Evolutionary conservation across 2,797 vertebrate species (phyloP), one percentile per base, ranked within the genome.

Genomic region (Tarsius wallacei): DNA sequence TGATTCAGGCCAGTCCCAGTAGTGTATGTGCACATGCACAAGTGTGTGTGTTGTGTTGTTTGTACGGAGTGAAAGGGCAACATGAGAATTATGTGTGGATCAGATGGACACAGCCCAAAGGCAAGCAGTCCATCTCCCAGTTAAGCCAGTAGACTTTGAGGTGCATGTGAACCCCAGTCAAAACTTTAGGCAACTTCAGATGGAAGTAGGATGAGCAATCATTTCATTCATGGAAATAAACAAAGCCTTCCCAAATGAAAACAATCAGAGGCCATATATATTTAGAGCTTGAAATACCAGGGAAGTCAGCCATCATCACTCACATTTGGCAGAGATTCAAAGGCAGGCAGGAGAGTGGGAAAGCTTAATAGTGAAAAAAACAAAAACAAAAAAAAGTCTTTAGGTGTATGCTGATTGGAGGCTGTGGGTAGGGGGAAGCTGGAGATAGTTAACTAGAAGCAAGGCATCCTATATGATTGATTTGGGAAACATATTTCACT

Each of bases 1-100:
- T 87, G 91, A 85, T 82, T 88, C 36, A 90, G 57, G 36, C 31
- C 74, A 36, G 12, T 90, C 91, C 66, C 49, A 66, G 61, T 6
- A 22, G 76, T 57, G 42, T 51, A 36, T 64, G 74, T 47, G 15
- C 14, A 0, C 0, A 0, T 63, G 19, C 64, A 57, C 22, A 61
- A 86, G 42, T 33, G 3, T 90, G 28, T 31, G 12, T 76, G 33
- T 53, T 49, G 22, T 83, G 26, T 28, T 73, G 26, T 61, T 28
- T 89, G 51, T 93, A 49, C 19, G 21, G 55, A 61, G 26, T 1
- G 4, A 94, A 80, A 63, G 36, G 47, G 16, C 36, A 26, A 17
- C 0, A 1, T 76, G 64, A 93, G 68, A 87, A 95, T 71, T 81
- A 26, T 5, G 21, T 55, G 53, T 76, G 24, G 42, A 68, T 68